These are phyloP conservation scores for Clarias gariepinus DNA, from an alignment of 2,113 vertebrate genomes.

Conservation along the genomic window DNA sequence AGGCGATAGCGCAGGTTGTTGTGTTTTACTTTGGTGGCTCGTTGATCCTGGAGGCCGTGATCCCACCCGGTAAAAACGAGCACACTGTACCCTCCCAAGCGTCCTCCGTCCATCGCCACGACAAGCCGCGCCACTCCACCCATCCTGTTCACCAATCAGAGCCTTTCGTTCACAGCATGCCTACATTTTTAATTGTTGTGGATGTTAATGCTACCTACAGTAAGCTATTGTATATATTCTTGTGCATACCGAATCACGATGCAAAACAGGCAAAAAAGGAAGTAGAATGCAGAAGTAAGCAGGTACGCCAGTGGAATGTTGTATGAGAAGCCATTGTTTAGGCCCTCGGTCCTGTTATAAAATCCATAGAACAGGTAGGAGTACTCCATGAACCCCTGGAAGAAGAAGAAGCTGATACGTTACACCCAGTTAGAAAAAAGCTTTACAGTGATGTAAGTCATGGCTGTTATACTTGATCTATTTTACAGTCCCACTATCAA, in stretches of 20 bases:
- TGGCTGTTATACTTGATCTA: no score
- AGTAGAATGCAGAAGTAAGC: constrained; percentile 70
- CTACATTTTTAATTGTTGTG: not conserved
- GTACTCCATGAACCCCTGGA: constrained; percentile 84
- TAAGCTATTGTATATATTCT: not conserved
- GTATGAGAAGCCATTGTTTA: constrained; percentile 65
- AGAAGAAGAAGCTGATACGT: not conserved
- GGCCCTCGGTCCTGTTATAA: constrained; percentile 72
- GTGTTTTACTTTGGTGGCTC: constrained; percentile 75
- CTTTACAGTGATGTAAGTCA: no score
- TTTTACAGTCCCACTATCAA: no score
- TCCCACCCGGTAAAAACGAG: constrained; percentile 84
- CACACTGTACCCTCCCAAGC: constrained; percentile 77
- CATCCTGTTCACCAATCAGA: constrained; percentile 66
- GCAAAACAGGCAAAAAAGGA: constrained; percentile 78
- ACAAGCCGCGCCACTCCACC: constrained; percentile 75
- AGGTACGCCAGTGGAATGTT: constrained; percentile 82
- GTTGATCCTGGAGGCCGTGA: constrained; percentile 74
- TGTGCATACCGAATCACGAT: constrained; percentile 77
- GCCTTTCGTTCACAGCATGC: not conserved
- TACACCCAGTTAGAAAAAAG: not conserved
- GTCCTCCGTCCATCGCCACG: constrained; percentile 72
- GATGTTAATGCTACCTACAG: not conserved
- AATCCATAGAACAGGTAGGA: constrained; percentile 86
- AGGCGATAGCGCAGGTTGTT: constrained; percentile 76